phyloP scores from a whole-genome alignment of 2,797 vertebrate genomes.

The Gambusia yucatana region DNA sequence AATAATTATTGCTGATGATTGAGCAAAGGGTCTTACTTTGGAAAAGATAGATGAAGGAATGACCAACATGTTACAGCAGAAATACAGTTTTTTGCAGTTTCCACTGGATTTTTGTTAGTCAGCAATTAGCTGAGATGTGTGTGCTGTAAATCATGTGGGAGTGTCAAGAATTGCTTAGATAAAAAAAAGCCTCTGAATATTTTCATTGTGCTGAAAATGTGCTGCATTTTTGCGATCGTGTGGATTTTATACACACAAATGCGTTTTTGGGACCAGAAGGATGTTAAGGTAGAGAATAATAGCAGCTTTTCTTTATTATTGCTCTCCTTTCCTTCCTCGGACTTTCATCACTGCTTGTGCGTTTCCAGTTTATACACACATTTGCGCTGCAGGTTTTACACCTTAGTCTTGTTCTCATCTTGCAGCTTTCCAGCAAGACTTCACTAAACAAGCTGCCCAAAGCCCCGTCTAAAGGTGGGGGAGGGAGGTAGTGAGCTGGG shows the following conservation, averaged over 20 bases:
- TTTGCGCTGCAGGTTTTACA: constrained; percentile 42
- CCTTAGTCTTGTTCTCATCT: constrained; percentile 43
- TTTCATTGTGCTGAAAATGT: constrained; percentile 7
- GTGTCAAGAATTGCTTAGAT: constrained; percentile 51
- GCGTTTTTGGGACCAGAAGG: background rate
- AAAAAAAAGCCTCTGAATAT: constrained; percentile 34
- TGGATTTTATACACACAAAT: background rate
- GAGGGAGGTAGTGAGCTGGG: constrained; percentile 58
- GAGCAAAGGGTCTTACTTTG: too few relatives aligned
- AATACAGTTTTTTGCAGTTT: constrained; percentile 37
- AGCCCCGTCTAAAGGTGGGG: constrained; percentile 26
- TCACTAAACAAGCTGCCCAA: constrained; percentile 60
- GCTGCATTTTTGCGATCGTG: background rate
- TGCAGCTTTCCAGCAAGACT: constrained; percentile 37
- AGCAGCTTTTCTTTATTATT: constrained; percentile 5
- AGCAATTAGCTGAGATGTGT: constrained; percentile 44
- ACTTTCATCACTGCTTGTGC: background rate
- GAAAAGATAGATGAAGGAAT: background rate
- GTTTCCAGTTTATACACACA: background rate
- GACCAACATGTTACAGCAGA: background rate
- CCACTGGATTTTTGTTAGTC: constrained; percentile 27
- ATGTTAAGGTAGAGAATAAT: background rate
- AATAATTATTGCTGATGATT: background rate
- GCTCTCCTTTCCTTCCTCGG: background rate
- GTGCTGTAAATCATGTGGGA: constrained; percentile 50